phyloP scores from a whole-genome alignment of 2,113 vertebrate species.

The Pygoscelis adeliae region DNA sequence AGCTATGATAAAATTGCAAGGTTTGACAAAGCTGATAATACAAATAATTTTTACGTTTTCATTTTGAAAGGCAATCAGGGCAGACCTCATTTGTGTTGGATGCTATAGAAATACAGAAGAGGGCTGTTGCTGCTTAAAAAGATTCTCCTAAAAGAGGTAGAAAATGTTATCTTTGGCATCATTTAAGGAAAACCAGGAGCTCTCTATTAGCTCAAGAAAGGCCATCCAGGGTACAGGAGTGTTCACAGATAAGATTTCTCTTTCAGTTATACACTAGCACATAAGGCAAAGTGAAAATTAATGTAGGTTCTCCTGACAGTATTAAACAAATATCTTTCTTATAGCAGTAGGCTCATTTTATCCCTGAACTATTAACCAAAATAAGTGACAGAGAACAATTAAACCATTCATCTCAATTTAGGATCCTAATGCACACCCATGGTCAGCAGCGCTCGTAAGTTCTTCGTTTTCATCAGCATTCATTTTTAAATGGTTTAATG shows the following conservation, averaged over 20 bases:
- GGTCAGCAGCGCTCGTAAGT: conserved; percentile 73
- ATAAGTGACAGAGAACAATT: conserved; percentile 39
- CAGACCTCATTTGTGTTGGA: not conserved
- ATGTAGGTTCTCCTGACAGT: not conserved
- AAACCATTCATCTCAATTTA: conserved; percentile 52
- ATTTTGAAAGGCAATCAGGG: not conserved
- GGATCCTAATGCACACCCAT: conserved; percentile 71
- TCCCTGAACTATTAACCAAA: conserved; percentile 38
- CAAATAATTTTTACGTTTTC: not conserved
- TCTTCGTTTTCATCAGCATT: conserved; percentile 77
- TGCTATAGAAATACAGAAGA: not conserved
- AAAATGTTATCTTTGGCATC: not conserved
- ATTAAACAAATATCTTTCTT: conserved; percentile 9
- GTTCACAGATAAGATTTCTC: not conserved
- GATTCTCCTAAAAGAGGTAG: not conserved
- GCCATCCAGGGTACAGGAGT: not conserved
- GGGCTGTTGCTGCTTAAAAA: not conserved
- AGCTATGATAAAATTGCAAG: not conserved
- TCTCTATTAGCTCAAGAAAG: not conserved
- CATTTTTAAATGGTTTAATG: conserved; percentile 84
- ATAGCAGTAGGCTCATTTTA: not conserved
- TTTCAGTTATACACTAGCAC: not conserved
- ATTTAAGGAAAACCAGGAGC: not conserved
- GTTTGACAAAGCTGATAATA: not conserved
- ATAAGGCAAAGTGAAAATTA: conserved; percentile 27